Conservation (phyloP, 2,888 invertebrate genomes). For the Epirrhoe tristata region DNA sequence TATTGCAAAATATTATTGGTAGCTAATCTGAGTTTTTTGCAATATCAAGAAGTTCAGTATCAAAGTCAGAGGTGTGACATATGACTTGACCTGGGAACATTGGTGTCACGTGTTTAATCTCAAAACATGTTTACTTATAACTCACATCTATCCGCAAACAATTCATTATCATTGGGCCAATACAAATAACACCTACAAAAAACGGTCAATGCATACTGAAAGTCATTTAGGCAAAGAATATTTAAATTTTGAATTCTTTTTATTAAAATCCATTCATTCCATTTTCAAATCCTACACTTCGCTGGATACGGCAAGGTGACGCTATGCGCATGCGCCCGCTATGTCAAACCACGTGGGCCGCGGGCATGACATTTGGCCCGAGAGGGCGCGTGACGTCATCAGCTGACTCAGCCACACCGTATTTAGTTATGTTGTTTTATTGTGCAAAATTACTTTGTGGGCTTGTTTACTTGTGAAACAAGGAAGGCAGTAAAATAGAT, state of each 20-base stretch:
- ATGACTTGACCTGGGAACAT: neutral
- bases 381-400: conserved; percentile 70
- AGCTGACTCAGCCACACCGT: conserved; percentile 56
- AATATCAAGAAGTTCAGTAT: neutral
- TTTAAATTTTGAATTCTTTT: neutral
- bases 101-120: neutral
- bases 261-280: conserved; percentile 32
- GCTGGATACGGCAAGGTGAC: conserved; percentile 54
- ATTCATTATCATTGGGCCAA: neutral
- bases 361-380: conserved; percentile 76
- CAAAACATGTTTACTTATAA: neutral
- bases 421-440: conserved; percentile 36
- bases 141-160: neutral
- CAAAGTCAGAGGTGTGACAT: neutral
- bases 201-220: neutral
- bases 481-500: conserved; percentile 20
- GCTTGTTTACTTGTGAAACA: conserved; percentile 23
- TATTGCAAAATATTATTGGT: neutral
- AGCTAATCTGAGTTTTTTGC: neutral
- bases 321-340: conserved; percentile 45
- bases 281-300: conserved; percentile 64
- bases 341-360: conserved; percentile 66
- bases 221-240: neutral
- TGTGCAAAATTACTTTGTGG: conserved; percentile 26
- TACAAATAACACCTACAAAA: neutral